phyloP scores from a whole-genome alignment of 2,797 vertebrate species.

The Petrocephalus sullivani region DNA sequence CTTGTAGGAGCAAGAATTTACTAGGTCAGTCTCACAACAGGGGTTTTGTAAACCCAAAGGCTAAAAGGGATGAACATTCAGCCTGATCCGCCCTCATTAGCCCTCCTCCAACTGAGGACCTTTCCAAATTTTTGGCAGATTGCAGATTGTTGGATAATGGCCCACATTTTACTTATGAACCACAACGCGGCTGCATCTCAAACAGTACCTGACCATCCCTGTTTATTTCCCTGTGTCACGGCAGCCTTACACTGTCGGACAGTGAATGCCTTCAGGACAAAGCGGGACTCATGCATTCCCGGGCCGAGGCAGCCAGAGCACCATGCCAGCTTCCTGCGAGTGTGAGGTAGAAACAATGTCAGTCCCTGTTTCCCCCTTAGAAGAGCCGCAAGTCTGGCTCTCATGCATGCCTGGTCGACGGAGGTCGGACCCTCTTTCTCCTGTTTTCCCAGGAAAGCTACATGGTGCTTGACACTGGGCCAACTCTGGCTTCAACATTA shows the following conservation, averaged over 20 bases:
- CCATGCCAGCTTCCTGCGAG: not conserved
- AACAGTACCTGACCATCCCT: not conserved
- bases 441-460: conserved; percentile 16
- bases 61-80: not conserved
- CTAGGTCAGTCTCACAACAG: conserved; percentile 37
- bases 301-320: not conserved
- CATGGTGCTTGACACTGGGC: not conserved
- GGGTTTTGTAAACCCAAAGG: conserved; percentile 40
- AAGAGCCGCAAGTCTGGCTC: not conserved
- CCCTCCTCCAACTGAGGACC: not conserved
- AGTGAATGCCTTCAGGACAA: not conserved
- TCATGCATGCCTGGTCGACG: not conserved
- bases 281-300: not conserved
- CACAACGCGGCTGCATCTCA: not conserved
- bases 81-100: not conserved
- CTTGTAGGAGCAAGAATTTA: conserved; percentile 58
- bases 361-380: not conserved
- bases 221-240: not conserved
- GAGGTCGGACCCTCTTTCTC: not conserved
- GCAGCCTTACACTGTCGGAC: not conserved
- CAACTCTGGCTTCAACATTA: not conserved
- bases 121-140: not conserved
- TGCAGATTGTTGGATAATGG: not conserved
- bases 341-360: not conserved
- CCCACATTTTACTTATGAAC: not conserved